Base-by-base conservation (phyloP, 1,140 invertebrate species). In the Platyura marginata region DNA sequence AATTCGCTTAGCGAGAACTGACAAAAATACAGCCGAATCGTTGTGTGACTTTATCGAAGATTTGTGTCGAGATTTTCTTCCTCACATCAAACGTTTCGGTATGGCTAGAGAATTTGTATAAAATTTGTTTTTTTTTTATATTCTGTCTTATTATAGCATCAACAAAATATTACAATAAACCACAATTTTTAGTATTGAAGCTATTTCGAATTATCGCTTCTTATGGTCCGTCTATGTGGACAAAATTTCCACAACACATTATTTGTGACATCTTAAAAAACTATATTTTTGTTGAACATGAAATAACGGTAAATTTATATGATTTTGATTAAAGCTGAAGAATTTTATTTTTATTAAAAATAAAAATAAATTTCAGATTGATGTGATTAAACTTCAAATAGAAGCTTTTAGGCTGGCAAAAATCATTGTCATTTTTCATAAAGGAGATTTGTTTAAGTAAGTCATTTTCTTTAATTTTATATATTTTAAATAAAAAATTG, bases 1-100 rank as follows among this genome's bases (percentile, higher is more conserved):
- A 22, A 78, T 69, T 34, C 67, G 79, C 45, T 58, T 86, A 13
- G 64, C 69, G 2, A 70, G 80, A 56, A 72, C 81, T 54, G 80
- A 74, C 6, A 52, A 62, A n/a, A 68, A 74, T 50, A 68, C 19
- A 6, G 16, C 36, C 11, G 36, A 38, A 29, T 3, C 32, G 13
- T 3, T n/a, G 13, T 13, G 13, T 34, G 3, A n/a, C 32, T 4
- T 13, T n/a, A 4, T 34, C 32, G 11, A 34, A 34, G n/a, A n/a
- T 13, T 15, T 34, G 32, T n/a, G 13, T 15, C 13, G 11, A 4
- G 13, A 3, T 34, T 34, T 34, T 11, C 4, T 34, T 3, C 13
- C 13, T 4, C 32, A 34, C 13, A n/a, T 34, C 11, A 34, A 11
- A 34, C 13, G 16, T n/a, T 4, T 34, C 13, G 25, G 25, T 29